Evolutionary conservation across 2,797 vertebrate species (phyloP).

Genomic region (Lacerta agilis): DNA sequence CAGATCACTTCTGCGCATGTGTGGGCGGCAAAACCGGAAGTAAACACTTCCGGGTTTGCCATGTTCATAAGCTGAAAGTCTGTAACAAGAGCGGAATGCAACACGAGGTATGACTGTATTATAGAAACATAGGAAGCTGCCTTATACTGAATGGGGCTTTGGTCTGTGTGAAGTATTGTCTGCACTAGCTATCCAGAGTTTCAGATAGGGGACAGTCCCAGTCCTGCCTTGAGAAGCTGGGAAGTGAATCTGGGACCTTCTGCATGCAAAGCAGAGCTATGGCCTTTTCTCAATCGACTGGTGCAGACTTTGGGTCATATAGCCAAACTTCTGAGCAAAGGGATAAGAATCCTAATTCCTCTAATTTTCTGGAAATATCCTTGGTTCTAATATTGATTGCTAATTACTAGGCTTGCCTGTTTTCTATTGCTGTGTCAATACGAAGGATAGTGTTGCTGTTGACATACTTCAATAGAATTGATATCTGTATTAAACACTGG

Average conservation of each 20-base stretch:
- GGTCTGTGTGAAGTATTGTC: too few species aligned
- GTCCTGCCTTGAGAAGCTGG: too few species aligned
- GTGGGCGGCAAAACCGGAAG: fast-evolving
- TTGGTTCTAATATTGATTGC: constrained; percentile 36
- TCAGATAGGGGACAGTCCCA: too few species aligned
- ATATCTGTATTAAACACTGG: constrained; percentile 58
- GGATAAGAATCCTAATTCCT: constrained; percentile 3
- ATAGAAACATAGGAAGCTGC: background rate
- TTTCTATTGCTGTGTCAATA: constrained; percentile 53
- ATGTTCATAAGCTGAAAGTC: too few species aligned
- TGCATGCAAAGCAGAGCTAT: too few species aligned
- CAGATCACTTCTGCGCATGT: too few species aligned
- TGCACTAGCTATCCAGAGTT: too few species aligned
- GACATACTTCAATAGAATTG: constrained; percentile 57
- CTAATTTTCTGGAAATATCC: constrained; percentile 43
- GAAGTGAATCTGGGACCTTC: too few species aligned
- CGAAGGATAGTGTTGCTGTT: constrained; percentile 36
- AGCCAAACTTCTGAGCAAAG: constrained; percentile 27
- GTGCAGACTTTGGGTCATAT: background rate
- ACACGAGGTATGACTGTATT: background rate
- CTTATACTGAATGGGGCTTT: too few species aligned
- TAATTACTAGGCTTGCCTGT: constrained; percentile 53
- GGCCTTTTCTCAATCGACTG: background rate
- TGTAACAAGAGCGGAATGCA: too few species aligned
- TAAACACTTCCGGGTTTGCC: too few species aligned